Conservation (phyloP, 92 coral and sea anemone species). For the Zoanthus solanderi region DNA sequence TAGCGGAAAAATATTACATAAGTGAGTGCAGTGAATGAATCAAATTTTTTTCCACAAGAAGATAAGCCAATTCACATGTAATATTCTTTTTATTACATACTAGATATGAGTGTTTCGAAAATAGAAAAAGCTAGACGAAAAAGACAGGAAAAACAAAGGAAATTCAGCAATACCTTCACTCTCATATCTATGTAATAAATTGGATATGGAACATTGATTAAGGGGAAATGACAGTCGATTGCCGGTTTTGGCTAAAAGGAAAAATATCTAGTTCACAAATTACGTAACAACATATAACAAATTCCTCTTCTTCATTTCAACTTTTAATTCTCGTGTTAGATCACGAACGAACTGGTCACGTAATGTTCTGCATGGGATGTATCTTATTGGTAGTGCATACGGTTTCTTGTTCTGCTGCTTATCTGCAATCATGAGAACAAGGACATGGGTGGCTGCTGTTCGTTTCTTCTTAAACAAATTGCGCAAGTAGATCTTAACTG, state of each 20-base stretch:
- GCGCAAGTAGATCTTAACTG: neutral
- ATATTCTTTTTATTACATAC: too few species aligned
- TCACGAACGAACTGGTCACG: conserved; percentile 26
- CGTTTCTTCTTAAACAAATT: conserved; percentile 15
- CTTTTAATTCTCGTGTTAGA: neutral
- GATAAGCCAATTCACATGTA: too few species aligned
- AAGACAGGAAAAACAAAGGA: too few species aligned
- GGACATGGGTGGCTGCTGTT: neutral
- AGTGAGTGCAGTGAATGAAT: too few species aligned
- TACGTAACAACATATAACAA: neutral
- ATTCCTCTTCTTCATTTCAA: neutral
- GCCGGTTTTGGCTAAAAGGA: neutral
- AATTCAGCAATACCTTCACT: too few species aligned
- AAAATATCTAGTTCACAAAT: neutral
- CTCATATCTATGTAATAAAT: too few species aligned
- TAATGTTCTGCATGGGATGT: neutral
- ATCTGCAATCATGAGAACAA: conserved; percentile 4
- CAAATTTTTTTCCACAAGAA: too few species aligned
- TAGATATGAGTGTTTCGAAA: too few species aligned
- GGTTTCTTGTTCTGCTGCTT: conserved; percentile 16
- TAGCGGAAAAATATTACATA: too few species aligned
- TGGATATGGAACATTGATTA: neutral
- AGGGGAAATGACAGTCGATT: neutral
- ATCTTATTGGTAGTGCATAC: neutral
- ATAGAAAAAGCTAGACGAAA: too few species aligned